These are phyloP conservation scores for Noctua pronuba DNA, from an alignment of 2,888 invertebrate species.

Conservation along the genomic window DNA sequence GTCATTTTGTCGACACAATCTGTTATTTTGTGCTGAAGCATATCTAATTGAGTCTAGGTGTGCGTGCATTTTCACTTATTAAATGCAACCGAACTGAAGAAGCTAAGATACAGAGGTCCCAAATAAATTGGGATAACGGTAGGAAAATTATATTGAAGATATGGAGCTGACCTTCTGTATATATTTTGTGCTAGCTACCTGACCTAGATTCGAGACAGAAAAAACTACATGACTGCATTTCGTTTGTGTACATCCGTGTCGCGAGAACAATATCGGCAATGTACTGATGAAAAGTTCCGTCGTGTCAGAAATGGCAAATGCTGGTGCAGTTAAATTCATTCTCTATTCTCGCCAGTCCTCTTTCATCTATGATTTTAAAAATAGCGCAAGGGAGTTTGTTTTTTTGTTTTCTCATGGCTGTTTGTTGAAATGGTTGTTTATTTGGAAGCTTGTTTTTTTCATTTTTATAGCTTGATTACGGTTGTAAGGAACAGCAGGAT, in stretches of 20 bases:
- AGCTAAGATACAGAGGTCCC: background rate
- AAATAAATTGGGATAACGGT: background rate
- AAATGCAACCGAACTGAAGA: background rate
- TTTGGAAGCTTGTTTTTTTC: background rate
- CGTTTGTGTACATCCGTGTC: conserved; percentile 54
- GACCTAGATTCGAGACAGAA: conserved; percentile 44
- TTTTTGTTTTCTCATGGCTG: background rate
- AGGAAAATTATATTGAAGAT: background rate
- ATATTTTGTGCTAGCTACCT: conserved; percentile 15
- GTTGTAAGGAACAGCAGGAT: too few species aligned
- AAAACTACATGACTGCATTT: conserved; percentile 52
- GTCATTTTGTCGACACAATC: too few species aligned
- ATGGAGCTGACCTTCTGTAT: conserved; percentile 3
- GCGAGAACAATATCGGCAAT: conserved; percentile 53
- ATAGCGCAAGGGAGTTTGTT: background rate
- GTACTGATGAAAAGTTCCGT: conserved; percentile 54
- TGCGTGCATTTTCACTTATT: background rate
- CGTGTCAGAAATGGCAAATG: conserved; percentile 34
- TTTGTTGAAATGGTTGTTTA: background rate
- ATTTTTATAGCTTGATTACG: background rate
- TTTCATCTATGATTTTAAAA: conserved; percentile 13
- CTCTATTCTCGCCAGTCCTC: background rate
- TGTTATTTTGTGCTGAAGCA: too few species aligned
- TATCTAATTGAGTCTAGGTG: background rate
- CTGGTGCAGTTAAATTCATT: conserved; percentile 32